Evolutionary conservation across 2,113 vertebrate species (phyloP).

Genomic region (Lagenorhynchus albirostris): DNA sequence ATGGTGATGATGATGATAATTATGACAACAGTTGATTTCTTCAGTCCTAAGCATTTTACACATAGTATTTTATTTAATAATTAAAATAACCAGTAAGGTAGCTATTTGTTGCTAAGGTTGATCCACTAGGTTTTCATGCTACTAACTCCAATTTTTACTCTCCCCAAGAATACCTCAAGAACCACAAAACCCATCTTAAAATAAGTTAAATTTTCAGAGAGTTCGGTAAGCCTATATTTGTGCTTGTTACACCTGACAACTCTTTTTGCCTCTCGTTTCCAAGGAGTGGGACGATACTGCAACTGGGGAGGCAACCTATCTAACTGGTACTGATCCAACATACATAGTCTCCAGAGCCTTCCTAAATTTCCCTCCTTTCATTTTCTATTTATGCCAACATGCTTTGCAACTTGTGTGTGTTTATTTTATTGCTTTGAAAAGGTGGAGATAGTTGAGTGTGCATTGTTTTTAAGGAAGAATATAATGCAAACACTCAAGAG

Average conservation of each 20-base stretch:
- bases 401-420: not conserved
- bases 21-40: not conserved
- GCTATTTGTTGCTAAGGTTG: not conserved
- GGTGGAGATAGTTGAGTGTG: not conserved
- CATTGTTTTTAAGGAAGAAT: constrained; percentile 24
- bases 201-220: not conserved
- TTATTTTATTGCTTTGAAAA: constrained; percentile 33
- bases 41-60: not conserved
- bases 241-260: not conserved
- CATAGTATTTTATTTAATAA: not conserved
- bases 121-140: not conserved
- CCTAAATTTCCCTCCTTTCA: not conserved
- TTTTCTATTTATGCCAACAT: not conserved
- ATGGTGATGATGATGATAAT: not conserved
- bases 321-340: not conserved
- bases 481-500: not conserved
- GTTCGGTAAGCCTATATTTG: not conserved
- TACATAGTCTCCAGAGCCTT: not conserved
- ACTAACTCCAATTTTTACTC: not conserved
- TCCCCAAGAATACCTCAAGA: not conserved
- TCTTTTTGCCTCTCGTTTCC: not conserved
- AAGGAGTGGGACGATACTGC: not conserved
- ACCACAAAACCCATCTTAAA: not conserved
- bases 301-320: not conserved
- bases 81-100: not conserved